A percentile compares a stretch with the other conserved stretches of the same genome.
These are phyloP conservation scores for Osmerus eperlanus DNA, from an alignment of 2,113 vertebrate species.

Conservation along the genomic window DNA sequence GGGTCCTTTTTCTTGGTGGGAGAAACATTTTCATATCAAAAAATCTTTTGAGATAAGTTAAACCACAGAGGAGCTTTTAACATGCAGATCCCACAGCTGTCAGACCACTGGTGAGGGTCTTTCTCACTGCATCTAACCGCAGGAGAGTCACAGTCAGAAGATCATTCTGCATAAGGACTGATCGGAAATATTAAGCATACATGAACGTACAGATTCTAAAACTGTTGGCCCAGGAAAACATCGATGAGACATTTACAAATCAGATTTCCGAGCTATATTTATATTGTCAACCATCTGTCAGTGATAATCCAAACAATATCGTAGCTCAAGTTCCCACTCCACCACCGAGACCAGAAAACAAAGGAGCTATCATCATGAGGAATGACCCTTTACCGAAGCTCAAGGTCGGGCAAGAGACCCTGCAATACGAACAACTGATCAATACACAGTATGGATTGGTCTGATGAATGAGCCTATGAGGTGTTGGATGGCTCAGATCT, in stretches of 20 bases:
- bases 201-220: neutral
- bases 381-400: slow-evolving; percentile 27
- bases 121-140: slow-evolving; percentile 7
- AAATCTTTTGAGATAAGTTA: slow-evolving; percentile 5
- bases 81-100: slow-evolving; percentile 32
- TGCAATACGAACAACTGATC: slow-evolving; percentile 48
- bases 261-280: neutral
- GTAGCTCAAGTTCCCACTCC: too few species aligned
- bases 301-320: too few species aligned
- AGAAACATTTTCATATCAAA: slow-evolving; percentile 36
- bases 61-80: slow-evolving; percentile 22
- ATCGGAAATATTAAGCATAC: neutral
- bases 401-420: slow-evolving; percentile 53
- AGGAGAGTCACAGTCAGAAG: slow-evolving; percentile 8
- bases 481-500: slow-evolving; percentile 36
- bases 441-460: slow-evolving; percentile 49
- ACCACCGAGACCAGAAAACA: neutral
- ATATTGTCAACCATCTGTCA: neutral
- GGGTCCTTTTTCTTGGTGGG: slow-evolving; percentile 13
- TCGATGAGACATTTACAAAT: neutral
- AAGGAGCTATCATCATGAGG: neutral
- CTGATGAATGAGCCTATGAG: slow-evolving; percentile 38
- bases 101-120: slow-evolving; percentile 6
- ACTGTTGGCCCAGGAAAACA: neutral
- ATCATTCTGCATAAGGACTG: neutral